Base-by-base conservation (phyloP, 2,797 vertebrate species). In the Chanos chanos region DNA sequence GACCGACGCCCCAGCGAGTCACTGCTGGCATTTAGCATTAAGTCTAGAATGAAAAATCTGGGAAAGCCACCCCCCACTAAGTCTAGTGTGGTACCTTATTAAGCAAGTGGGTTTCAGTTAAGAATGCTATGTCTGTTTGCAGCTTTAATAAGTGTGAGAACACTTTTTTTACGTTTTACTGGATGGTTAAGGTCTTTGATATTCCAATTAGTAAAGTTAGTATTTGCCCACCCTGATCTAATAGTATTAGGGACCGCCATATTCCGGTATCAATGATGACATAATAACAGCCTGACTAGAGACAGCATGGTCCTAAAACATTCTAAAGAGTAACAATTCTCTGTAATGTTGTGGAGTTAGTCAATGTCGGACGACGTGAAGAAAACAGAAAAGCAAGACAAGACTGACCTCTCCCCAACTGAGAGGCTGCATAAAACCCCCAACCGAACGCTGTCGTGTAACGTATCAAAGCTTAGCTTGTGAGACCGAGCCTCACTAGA, bases 401-500 rank as follows among this genome's bases (percentile, higher is more conserved):
- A n/a, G n/a, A n/a, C n/a, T n/a, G n/a, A n/a, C n/a, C n/a, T 16
- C 39, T 56, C 15, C 25, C 39, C 24, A 27, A 43, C 19, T 18
- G 51, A 39, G 51, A 54, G 33, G 22, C 51, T 54, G 54, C 39
- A 57, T n/a, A 19, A 9, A n/a, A 19, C 53, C 39, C 39, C 37
- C 13, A 43, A 12, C n/a, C 2, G 25, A 5, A 22, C 8, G 12
- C 34, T 31, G 49, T 36, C 37, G 8, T 5, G 27, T n/a, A n/a
- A n/a, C n/a, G n/a, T n/a, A n/a, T n/a, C n/a, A 37, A 12, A 36
- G 21, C 21, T 25, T 39, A 60, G 13, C 31, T 45, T 9, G 43
- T 24, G 31, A 60, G 44, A 27, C 44, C 39, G 44, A 48, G 56
- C 31, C 21, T 27, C 33, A 27, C 30, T 28, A 48, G 19, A 36